A percentile compares a stretch with the other conserved stretches of the same genome.
Evolutionary conservation across 2,888 invertebrate genomes (phyloP).

Genomic region (Elysia crispata): DNA sequence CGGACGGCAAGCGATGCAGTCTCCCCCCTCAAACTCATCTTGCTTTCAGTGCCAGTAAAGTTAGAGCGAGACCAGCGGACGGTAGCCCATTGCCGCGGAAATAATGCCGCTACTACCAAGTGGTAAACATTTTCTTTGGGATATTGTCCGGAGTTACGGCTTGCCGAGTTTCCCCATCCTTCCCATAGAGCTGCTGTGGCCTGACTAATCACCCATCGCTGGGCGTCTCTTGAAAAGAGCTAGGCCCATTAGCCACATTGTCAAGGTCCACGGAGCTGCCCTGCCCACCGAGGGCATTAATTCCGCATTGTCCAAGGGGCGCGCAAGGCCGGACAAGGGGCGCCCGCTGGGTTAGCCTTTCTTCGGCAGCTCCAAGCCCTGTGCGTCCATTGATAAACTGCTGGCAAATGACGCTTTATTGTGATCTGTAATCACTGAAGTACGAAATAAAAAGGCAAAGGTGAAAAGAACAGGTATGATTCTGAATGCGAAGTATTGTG

Average conservation of each 20-base stretch:
- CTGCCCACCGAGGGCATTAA: conserved; percentile 26
- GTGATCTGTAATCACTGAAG: conserved; percentile 6
- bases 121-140: conserved; percentile 41
- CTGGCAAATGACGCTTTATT: conserved; percentile 30
- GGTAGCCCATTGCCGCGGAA: neutral
- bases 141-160: conserved; percentile 27
- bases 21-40: too few species aligned
- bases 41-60: neutral
- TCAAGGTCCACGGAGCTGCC: conserved; percentile 1
- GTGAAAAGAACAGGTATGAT: neutral
- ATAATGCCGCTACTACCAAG: conserved; percentile 17
- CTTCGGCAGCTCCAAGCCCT: neutral
- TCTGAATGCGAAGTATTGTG: too few species aligned
- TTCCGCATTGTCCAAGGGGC: conserved; percentile 20
- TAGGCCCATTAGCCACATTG: conserved; percentile 37
- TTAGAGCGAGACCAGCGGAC: neutral
- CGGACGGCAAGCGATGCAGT: too few species aligned
- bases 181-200: conserved; percentile 5
- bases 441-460: neutral
- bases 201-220: conserved; percentile 27
- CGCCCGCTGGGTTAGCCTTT: conserved; percentile 18
- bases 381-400: conserved; percentile 25
- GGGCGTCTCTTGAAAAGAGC: conserved; percentile 26
- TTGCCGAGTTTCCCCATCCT: neutral
- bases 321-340: neutral